Conservation (phyloP, 2,888 invertebrate species). For the Oscheius sp. region DNA sequence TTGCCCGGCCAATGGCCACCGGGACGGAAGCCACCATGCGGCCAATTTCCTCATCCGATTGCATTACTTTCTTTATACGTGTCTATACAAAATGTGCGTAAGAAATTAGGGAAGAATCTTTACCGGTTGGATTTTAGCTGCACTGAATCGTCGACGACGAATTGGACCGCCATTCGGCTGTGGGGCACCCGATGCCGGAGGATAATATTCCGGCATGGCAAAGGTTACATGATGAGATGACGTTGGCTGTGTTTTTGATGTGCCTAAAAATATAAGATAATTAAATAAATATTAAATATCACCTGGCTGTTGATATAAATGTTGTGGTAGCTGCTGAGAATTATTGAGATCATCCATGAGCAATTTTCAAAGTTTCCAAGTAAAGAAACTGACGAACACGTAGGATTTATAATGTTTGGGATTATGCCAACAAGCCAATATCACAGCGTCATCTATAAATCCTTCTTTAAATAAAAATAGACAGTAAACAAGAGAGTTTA, state of each 20-base stretch:
- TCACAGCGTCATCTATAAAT: neutral
- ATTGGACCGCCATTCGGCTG: conserved; percentile 53
- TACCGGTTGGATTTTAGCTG: conserved; percentile 72
- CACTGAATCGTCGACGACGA: conserved; percentile 67
- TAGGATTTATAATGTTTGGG: neutral
- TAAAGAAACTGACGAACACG: neutral
- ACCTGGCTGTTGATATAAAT: conserved; percentile 15
- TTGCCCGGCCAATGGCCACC: conserved; percentile 83
- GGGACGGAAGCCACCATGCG: conserved; percentile 99
- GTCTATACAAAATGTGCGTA: conserved; percentile 54
- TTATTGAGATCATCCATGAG: conserved; percentile 27
- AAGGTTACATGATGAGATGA: conserved; percentile 23
- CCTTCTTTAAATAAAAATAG: neutral
- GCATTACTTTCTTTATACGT: conserved; percentile 99
- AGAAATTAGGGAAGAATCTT: conserved; percentile 19
- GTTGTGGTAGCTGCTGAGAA: neutral
- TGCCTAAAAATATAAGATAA: neutral
- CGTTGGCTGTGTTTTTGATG: conserved; percentile 1
- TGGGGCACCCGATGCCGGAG: neutral
- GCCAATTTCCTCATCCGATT: conserved; percentile 98
- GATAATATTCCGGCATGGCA: conserved; percentile 9
- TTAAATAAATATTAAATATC: neutral
- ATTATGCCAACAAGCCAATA: neutral
- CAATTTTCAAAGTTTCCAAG: conserved; percentile 1
- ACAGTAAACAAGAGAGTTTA: no score